Evolutionary conservation across 2,888 invertebrate species (phyloP).

Genomic region (Taenaris catops): DNA sequence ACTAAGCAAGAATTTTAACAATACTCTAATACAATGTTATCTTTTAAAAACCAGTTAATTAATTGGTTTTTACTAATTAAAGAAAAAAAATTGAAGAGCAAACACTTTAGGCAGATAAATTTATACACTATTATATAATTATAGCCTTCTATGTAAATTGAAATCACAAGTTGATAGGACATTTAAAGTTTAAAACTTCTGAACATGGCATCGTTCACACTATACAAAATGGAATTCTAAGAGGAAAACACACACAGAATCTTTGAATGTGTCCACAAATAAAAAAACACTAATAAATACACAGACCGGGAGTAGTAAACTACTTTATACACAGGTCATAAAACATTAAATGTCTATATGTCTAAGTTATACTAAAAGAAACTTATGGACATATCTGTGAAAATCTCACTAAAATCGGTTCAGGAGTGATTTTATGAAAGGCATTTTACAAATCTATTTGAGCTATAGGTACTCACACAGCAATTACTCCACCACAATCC

Average conservation of each 20-base stretch:
- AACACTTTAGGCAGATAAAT: slow-evolving; percentile 22
- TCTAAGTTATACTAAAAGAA: too few relatives aligned
- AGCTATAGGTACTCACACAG: slow-evolving; percentile 87
- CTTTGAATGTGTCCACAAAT: slow-evolving; percentile 45
- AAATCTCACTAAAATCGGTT: too few relatives aligned
- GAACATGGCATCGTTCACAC: slow-evolving; percentile 35
- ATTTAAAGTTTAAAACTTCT: slow-evolving; percentile 23
- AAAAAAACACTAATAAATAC: slow-evolving; percentile 35
- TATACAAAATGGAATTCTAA: slow-evolving; percentile 54
- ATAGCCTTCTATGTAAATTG: slow-evolving; percentile 23
- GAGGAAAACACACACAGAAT: slow-evolving; percentile 62
- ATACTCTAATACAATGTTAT: slow-evolving; percentile 20
- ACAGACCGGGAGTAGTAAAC: slow-evolving; percentile 39
- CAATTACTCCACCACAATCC: slow-evolving; percentile 83
- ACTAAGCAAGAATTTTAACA: slow-evolving; percentile 21
- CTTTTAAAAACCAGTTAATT: slow-evolving; percentile 19
- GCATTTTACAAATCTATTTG: too few relatives aligned
- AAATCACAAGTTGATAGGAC: slow-evolving; percentile 24
- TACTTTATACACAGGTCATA: slow-evolving; percentile 19
- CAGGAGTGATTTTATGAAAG: too few relatives aligned
- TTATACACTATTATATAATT: slow-evolving; percentile 21
- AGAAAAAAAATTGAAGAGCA: slow-evolving; percentile 15
- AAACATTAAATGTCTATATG: too few relatives aligned
- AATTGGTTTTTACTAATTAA: slow-evolving; percentile 13
- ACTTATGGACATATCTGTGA: too few relatives aligned